These are phyloP conservation scores for Cossypha niveicapilla DNA, from an alignment of 2,797 vertebrate genomes.

Conservation along the genomic window DNA sequence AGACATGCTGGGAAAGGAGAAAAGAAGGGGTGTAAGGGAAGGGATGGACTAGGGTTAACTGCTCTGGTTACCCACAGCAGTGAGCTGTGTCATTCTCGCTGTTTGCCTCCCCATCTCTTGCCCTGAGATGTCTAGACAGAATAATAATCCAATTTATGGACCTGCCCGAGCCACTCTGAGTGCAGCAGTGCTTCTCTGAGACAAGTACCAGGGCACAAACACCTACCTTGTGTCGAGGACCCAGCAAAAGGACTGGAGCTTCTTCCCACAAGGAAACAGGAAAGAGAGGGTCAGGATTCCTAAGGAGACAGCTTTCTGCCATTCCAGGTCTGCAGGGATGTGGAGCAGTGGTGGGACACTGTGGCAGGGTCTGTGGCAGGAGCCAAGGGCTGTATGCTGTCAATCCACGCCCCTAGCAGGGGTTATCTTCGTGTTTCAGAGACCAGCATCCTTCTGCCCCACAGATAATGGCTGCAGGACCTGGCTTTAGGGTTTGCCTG, in stretches of 20 bases:
- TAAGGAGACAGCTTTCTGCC: neutral
- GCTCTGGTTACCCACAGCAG: neutral
- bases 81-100: neutral
- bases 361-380: neutral
- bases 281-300: neutral
- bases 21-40: neutral
- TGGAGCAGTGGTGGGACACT: neutral
- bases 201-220: neutral
- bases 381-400: neutral
- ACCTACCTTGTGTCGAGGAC: neutral
- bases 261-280: neutral
- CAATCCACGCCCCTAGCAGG: accelerated
- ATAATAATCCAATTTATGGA: neutral
- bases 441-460: neutral
- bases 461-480: neutral
- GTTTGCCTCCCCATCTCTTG: neutral
- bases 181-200: neutral
- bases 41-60: neutral
- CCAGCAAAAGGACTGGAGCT: neutral
- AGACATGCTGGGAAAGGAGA: neutral
- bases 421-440: neutral
- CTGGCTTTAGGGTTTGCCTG: neutral
- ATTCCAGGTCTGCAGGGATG: neutral
- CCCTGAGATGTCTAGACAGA: neutral
- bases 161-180: neutral